Evolutionary conservation across 2,888 invertebrate species (phyloP).

Genomic region (Hesperia comma): DNA sequence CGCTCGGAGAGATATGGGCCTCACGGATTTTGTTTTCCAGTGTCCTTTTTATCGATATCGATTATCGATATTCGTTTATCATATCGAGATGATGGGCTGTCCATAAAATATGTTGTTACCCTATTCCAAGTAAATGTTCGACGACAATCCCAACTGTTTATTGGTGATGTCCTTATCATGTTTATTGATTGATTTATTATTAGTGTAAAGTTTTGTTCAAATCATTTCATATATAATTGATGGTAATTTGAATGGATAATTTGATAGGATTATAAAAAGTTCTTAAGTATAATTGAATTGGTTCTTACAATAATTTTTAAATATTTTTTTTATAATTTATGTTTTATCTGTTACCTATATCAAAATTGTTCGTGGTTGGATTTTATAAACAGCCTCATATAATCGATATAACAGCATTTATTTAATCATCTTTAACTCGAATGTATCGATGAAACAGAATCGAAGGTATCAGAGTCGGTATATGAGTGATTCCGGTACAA

Average conservation of each 20-base stretch:
- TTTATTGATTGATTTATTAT: too few relatives aligned
- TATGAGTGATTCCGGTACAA: background rate
- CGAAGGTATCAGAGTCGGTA: background rate
- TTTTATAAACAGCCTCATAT: background rate
- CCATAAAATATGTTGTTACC: conserved; percentile 13
- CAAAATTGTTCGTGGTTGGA: background rate
- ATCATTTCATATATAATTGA: too few relatives aligned
- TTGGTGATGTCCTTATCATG: too few relatives aligned
- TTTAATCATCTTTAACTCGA: too few relatives aligned
- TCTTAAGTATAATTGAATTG: too few relatives aligned
- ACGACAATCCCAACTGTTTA: background rate
- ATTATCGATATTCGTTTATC: too few relatives aligned
- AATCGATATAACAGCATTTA: background rate
- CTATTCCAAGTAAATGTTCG: background rate
- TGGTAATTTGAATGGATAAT: too few relatives aligned
- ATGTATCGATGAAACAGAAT: conserved; percentile 4
- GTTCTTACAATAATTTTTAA: too few relatives aligned
- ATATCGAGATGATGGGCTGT: background rate
- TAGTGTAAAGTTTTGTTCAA: too few relatives aligned
- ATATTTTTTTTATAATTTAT: background rate
- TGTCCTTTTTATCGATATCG: background rate
- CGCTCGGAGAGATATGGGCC: conserved; percentile 52
- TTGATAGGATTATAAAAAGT: too few relatives aligned
- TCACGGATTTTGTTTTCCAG: background rate
- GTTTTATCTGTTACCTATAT: too few relatives aligned